phyloP scores from a whole-genome alignment of 2,797 vertebrate species.

The Squalus acanthias region DNA sequence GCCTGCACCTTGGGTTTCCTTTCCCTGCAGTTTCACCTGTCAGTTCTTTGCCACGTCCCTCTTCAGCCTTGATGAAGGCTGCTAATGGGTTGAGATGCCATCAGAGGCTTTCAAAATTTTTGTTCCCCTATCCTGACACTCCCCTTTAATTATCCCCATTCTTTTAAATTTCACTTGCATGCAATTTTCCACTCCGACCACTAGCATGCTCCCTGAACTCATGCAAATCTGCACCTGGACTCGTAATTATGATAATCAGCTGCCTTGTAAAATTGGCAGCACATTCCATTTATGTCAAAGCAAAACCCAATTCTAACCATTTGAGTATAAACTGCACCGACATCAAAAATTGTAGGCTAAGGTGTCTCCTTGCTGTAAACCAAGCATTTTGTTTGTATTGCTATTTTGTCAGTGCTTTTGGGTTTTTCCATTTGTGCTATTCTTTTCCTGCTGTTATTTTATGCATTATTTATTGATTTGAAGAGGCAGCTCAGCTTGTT shows the following conservation, averaged over 20 bases:
- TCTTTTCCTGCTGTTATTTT: neutral
- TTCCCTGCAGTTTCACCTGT: neutral
- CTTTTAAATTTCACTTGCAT: neutral
- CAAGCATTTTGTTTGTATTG: neutral
- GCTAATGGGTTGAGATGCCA: neutral
- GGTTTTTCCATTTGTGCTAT: neutral
- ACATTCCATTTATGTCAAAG: neutral
- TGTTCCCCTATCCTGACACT: neutral
- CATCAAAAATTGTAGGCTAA: neutral
- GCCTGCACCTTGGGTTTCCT: neutral
- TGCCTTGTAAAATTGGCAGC: neutral
- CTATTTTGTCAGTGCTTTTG: neutral
- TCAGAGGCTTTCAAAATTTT: neutral
- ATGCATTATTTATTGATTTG: neutral
- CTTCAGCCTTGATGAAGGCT: neutral
- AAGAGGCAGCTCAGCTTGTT: neutral
- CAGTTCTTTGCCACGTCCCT: neutral
- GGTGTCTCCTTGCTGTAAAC: neutral
- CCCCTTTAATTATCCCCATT: neutral
- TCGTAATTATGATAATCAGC: neutral
- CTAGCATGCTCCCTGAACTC: neutral
- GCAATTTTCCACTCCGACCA: neutral
- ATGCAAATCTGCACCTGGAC: neutral
- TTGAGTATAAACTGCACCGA: neutral
- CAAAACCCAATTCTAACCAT: neutral